Evolutionary conservation across 2,113 vertebrate species (phyloP), one percentile per base, ranked within the genome.

Genomic region (Athene noctua): DNA sequence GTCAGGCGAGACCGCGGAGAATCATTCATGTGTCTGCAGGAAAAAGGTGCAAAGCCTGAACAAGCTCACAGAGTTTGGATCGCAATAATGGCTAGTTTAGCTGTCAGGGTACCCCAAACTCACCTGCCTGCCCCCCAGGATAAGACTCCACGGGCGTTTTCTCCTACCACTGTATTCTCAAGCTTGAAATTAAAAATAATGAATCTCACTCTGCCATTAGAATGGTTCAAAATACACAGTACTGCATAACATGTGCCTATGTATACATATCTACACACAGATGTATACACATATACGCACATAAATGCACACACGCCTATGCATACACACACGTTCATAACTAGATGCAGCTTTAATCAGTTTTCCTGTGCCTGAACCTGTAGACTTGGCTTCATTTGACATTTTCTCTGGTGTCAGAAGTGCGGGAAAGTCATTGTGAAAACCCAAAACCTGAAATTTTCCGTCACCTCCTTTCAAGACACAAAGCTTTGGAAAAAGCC

Each of bases 161-260:
- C 16, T 66, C 66, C 23, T 29, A 71, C 13, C 21, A 10, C 38
- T 23, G 13, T 21, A 34, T 59, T 72, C 34, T 59, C 47, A 47
- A 1, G 18, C 8, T 47, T 34, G 67, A 51, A 30, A 75, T 23
- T 5, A 44, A 62, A 84, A 22, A 25, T 5, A 21, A 15, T 3
- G 1, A 21, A 38, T 47, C 44, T 59, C 44, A 9, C 26, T 36
- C 22, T 57, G 67, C 71, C n/a, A 19, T 15, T 12, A 52, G 44
- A 83, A 57, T 16, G 29, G 49, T 25, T 62, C 2, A 0, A 49
- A 61, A 80, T 23, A 67, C 5, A 22, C 17, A 14, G 29, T 3
- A 6, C 14, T 15, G 14, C 15, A 3, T 2, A 51, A 40, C 54
- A 10, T 0, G 0, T 11, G 32, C 40, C 67, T 34, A 11, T 2